Conservation (phyloP, 2,113 vertebrate genomes). For the Butastur rufipennis region DNA sequence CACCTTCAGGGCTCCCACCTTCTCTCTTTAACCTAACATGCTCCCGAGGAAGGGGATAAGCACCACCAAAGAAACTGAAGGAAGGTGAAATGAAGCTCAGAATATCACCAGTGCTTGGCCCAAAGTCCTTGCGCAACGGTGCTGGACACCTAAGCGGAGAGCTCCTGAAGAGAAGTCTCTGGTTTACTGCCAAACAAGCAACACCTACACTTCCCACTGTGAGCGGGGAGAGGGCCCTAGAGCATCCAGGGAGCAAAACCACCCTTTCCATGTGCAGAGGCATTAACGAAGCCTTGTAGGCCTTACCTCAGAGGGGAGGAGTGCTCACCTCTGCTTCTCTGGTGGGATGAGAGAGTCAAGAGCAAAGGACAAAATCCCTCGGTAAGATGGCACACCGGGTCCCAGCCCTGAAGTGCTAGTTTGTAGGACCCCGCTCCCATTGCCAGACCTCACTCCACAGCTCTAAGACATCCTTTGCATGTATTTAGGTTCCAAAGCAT, state of each 20-base stretch:
- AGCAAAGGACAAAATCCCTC: rapidly evolving
- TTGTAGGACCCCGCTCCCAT: rapidly evolving
- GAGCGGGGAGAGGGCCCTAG: neutral
- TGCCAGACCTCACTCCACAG: neutral
- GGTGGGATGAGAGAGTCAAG: rapidly evolving
- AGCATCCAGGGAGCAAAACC: neutral
- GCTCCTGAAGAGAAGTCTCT: neutral
- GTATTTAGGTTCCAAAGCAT: rapidly evolving
- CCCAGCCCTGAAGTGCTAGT: rapidly evolving
- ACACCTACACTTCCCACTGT: neutral
- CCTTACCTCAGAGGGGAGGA: neutral
- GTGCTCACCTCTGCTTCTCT: neutral
- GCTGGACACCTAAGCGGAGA: neutral
- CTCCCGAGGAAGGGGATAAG: neutral
- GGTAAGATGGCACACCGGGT: rapidly evolving
- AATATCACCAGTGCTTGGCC: neutral
- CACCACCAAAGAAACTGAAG: neutral
- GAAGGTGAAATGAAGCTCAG: neutral
- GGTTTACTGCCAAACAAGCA: neutral
- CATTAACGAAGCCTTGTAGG: rapidly evolving
- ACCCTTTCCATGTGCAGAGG: rapidly evolving
- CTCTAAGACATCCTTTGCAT: rapidly evolving
- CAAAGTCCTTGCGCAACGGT: neutral
- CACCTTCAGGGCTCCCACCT: too few relatives aligned
- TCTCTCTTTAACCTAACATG: neutral